These are phyloP conservation scores for Pituophis catenifer DNA, from an alignment of 2,113 vertebrate species.

Conservation along the genomic window DNA sequence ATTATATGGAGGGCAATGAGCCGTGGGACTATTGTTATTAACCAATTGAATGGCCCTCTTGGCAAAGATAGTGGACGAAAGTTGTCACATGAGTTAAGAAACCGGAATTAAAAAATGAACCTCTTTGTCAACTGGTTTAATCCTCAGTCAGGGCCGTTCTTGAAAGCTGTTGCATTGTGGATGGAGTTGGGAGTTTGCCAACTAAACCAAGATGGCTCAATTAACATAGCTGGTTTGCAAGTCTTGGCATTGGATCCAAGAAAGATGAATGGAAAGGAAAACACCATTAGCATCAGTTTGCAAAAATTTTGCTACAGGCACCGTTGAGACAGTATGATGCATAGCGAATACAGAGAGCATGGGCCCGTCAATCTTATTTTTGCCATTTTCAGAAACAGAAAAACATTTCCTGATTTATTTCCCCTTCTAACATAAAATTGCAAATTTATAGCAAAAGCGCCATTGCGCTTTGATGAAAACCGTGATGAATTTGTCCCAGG, in stretches of 20 bases:
- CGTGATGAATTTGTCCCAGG: background rate
- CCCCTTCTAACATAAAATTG: background rate
- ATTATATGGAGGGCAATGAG: background rate
- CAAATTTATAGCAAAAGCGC: background rate
- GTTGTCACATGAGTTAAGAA: slow-evolving; percentile 11
- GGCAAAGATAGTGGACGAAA: slow-evolving; percentile 10
- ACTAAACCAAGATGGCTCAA: background rate
- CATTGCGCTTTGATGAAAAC: background rate
- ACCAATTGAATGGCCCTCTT: slow-evolving; percentile 19
- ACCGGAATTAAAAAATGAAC: slow-evolving; percentile 10
- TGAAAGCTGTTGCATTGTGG: slow-evolving; percentile 9
- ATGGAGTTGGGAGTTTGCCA: slow-evolving; percentile 19
- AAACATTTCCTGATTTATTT: background rate
- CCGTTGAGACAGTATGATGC: background rate
- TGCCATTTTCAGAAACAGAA: background rate
- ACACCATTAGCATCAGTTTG: background rate
- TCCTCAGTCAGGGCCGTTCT: slow-evolving; percentile 4
- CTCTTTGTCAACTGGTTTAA: slow-evolving; percentile 12
- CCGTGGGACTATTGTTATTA: slow-evolving; percentile 9
- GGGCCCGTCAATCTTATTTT: background rate
- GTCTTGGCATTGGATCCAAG: background rate
- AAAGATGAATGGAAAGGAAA: background rate
- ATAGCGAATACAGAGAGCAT: background rate
- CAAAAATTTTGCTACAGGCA: background rate
- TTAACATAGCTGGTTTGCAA: background rate